Evolutionary conservation across 1,140 invertebrate species (phyloP), one percentile per base, ranked within the genome.

Genomic region (Cyclina sinensis): DNA sequence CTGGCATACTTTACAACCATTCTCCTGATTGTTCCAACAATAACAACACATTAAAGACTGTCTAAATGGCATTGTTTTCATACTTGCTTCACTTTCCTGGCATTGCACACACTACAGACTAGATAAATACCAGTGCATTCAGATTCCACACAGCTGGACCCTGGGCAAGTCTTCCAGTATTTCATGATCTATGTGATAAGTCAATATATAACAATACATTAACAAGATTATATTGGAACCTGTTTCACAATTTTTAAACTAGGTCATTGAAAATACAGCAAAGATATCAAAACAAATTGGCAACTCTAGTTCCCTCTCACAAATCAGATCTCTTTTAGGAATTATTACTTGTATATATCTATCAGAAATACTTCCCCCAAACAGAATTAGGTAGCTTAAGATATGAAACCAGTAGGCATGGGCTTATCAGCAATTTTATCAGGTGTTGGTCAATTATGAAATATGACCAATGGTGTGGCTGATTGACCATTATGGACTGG

Each of bases 11-110:
- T 54, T 11, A 32, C 39, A 84, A 1, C 81, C 57, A 84, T 84
- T 70, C 46, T 43, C 3, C 37, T 84, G 81, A 84, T 84, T 84
- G 81, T 84, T 84, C 39, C 43, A 51, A 43, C 81, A 84, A 84
- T 84, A 84, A 84, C 81, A 84, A 84, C 74, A 68, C 59, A 84
- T 84, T 68, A 84, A n/a, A 48, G 37, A 16, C 14, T 30, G 81
- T 70, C 62, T 68, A 39, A 84, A 84, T 84, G 81, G 74, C 74
- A 54, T 78, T 54, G 46, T 78, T 51, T 51, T 54, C 74, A 78
- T 78, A 78, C 24, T 46, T 78, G 4, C 46, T 54, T n/a, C n/a
- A 35, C 74, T 48, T 78, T 16, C 16, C 27, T 12, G 16, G 21
- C 27, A 35, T 57, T 78, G 74, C 74, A 78, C 46, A 24, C 30